phyloP scores from a whole-genome alignment of 37 sponge, comb jelly and placozoan genomes.

The Hormiphora californensis region DNA sequence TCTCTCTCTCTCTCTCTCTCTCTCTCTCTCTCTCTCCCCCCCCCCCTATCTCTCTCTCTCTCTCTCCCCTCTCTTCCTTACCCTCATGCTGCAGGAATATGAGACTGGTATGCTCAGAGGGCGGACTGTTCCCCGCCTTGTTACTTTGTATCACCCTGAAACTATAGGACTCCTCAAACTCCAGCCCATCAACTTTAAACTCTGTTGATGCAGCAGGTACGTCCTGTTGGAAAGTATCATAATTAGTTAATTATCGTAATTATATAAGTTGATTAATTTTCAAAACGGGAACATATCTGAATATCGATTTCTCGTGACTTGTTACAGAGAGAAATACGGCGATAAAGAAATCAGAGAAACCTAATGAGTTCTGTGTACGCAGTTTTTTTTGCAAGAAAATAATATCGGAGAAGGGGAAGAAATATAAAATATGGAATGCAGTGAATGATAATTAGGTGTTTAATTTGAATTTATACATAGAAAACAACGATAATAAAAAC shows the following conservation, averaged over 20 bases:
- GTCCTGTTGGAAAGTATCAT: constrained; percentile 24
- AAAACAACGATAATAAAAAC: neutral
- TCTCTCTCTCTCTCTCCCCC: neutral
- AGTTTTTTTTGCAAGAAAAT: neutral
- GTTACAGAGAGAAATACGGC: no score
- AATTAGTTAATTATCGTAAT: no score
- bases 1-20: neutral
- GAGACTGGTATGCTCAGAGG: constrained; percentile 34
- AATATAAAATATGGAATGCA: no score
- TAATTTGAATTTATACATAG: neutral
- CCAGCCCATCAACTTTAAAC: neutral
- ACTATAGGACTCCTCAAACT: neutral
- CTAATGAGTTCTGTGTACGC: no score
- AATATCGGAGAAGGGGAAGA: no score
- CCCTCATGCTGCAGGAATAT: neutral
- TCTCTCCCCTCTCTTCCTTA: neutral
- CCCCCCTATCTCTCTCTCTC: neutral
- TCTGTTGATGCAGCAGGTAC: neutral
- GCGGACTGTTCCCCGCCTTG: constrained; percentile 18
- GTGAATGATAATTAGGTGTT: no score
- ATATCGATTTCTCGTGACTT: no score
- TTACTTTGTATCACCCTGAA: constrained; percentile 14
- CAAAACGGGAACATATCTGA: no score
- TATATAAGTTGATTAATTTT: no score
- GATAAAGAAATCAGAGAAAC: no score